Evolutionary conservation across 64 coral and sea anemone species (phyloP).

Genomic region (Orbicella faveolata): DNA sequence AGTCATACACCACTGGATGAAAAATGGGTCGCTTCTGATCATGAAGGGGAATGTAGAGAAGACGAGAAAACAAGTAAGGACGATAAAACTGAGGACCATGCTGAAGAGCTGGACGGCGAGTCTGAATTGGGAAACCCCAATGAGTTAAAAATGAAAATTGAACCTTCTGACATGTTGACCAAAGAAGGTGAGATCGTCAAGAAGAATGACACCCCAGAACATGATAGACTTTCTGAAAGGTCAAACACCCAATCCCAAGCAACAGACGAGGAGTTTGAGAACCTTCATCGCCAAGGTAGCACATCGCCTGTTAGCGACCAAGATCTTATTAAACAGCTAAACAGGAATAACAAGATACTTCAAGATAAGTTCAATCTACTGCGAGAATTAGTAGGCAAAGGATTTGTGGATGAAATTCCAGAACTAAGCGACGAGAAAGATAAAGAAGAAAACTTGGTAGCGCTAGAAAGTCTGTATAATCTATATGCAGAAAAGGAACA

Average conservation of each 20-base stretch:
- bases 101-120: neutral
- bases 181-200: neutral
- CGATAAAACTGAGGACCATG: neutral
- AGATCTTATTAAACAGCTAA: conserved; percentile 5
- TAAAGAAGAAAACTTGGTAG: neutral
- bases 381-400: conserved; percentile 64
- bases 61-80: neutral
- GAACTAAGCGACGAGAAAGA: conserved; percentile 21
- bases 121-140: neutral
- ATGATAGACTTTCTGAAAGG: neutral
- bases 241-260: neutral
- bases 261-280: neutral
- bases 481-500: conserved; percentile 33
- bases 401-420: conserved; percentile 83
- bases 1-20: neutral
- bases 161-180: neutral
- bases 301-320: neutral
- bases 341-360: conserved; percentile 36
- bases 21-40: neutral
- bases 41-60: neutral
- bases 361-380: conserved; percentile 62
- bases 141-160: neutral
- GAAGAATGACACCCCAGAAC: neutral
- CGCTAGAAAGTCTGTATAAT: conserved; percentile 23
- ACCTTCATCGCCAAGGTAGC: neutral